phyloP scores from a whole-genome alignment of 1,140 invertebrate species.

The Sycophila sp. region DNA sequence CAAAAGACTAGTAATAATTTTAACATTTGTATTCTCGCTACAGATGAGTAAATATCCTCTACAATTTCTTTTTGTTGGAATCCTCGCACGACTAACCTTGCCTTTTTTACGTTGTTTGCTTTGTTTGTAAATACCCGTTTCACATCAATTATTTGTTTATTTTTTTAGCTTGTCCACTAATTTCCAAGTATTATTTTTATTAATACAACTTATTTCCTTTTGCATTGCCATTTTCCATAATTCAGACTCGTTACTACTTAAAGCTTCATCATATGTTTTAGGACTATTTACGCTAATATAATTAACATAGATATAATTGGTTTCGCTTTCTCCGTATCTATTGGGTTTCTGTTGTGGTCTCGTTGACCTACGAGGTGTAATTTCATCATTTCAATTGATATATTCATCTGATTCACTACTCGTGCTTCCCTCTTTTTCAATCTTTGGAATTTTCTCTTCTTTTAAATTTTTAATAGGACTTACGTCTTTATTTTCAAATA shows the following conservation, averaged over 20 bases:
- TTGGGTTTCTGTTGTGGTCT: not conserved
- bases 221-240: not conserved
- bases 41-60: not conserved
- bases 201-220: conserved; percentile 3
- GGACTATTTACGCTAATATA: not conserved
- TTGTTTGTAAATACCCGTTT: conserved; percentile 3
- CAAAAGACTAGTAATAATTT: conserved; percentile 16
- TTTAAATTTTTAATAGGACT: not conserved
- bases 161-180: not conserved
- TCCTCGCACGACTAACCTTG: not conserved
- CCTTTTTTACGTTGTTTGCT: not conserved
- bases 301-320: not conserved
- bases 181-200: conserved; percentile 3
- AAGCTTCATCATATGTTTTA: not conserved
- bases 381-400: not conserved
- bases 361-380: not conserved
- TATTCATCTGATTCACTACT: not conserved
- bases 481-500: not conserved
- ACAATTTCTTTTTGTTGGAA: not conserved
- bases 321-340: not conserved
- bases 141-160: conserved; percentile 3
- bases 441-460: not conserved
- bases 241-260: not conserved
- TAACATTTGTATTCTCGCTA: not conserved
- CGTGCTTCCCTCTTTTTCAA: not conserved